Evolutionary conservation across 2,888 invertebrate genomes (phyloP).

Genomic region (Phengaris arion): DNA sequence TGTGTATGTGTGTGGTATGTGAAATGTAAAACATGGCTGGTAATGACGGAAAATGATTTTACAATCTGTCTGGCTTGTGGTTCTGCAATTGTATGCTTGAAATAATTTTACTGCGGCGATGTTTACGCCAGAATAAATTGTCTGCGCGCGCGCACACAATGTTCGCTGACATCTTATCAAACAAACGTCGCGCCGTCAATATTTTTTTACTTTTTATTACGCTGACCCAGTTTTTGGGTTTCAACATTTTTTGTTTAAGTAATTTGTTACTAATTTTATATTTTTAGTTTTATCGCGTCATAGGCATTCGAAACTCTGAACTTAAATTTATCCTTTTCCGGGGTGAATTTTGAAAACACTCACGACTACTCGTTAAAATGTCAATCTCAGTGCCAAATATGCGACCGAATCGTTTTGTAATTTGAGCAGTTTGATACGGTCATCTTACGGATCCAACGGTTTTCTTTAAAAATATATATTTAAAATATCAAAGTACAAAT

Average conservation of each 20-base stretch:
- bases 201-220: slow-evolving; percentile 37
- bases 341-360: too few species aligned
- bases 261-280: slow-evolving; percentile 11
- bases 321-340: too few species aligned
- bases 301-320: too few species aligned
- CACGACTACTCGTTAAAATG: too few species aligned
- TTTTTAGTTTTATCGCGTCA: neutral
- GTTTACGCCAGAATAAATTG: slow-evolving; percentile 34
- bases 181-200: slow-evolving; percentile 35
- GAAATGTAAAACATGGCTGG: too few species aligned
- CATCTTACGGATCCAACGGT: neutral
- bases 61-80: neutral
- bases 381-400: too few species aligned
- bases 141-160: slow-evolving; percentile 26
- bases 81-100: neutral
- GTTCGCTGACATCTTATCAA: slow-evolving; percentile 33
- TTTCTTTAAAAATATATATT: too few species aligned
- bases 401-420: too few species aligned
- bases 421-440: too few species aligned
- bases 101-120: slow-evolving; percentile 31
- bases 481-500: too few species aligned
- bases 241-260: slow-evolving; percentile 30
- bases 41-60: neutral
- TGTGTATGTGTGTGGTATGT: too few species aligned
- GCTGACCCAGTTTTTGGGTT: slow-evolving; percentile 36